Evolutionary conservation across 2,113 vertebrate genomes (phyloP).

Genomic region (Anolis carolinensis): DNA sequence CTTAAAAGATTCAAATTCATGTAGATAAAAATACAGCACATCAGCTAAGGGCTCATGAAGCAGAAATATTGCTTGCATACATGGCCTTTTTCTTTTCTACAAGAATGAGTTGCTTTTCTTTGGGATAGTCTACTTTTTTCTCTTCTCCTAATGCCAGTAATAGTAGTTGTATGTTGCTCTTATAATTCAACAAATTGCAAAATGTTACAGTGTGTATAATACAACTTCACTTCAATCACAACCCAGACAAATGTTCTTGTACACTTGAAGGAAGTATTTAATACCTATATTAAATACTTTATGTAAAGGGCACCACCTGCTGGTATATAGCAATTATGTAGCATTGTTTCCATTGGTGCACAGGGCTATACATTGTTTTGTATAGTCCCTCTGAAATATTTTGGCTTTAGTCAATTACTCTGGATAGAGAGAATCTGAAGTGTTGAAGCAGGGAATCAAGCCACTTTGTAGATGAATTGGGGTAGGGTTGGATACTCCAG

Average conservation of each 20-base stretch:
- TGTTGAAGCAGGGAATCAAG: not conserved
- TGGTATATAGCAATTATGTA: not conserved
- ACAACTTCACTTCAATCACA: not conserved
- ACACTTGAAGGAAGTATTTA: not conserved
- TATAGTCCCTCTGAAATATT: not conserved
- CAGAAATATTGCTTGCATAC: not conserved
- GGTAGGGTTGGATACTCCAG: not conserved
- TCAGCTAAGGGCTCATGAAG: not conserved
- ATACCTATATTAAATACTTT: not conserved
- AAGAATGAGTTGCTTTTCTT: not conserved
- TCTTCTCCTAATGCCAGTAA: not conserved
- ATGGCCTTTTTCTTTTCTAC: not conserved
- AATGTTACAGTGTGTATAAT: not conserved
- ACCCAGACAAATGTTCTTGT: not conserved
- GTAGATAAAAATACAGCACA: not conserved
- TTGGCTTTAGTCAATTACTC: not conserved
- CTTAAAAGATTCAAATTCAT: too few species aligned
- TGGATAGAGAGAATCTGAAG: not conserved
- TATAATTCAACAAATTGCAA: not conserved
- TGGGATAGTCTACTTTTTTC: not conserved
- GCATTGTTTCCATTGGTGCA: not conserved
- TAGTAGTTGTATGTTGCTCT: not conserved
- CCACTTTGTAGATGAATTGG: not conserved
- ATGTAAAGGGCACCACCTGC: constrained; percentile 1
- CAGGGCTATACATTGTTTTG: not conserved